Percentiles rank a stretch among this genome's conserved stretches.
Conservation (phyloP, 2,113 vertebrate species). For the Entomyzon cyanotis region DNA sequence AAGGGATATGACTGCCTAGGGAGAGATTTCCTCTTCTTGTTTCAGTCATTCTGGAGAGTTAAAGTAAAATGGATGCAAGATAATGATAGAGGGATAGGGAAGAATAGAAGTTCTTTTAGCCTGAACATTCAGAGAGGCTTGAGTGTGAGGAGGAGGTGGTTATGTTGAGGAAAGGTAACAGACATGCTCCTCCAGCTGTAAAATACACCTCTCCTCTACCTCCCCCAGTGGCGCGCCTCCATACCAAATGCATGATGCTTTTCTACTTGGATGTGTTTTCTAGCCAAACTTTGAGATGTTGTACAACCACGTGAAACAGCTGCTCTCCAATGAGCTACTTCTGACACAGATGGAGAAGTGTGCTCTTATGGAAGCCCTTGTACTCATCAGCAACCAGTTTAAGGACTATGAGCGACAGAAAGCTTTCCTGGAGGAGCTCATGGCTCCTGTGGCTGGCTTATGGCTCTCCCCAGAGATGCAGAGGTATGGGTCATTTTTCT, state of each 20-base stretch:
- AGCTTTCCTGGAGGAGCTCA: conserved; percentile 88
- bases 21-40: neutral
- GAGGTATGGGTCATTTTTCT: conserved; percentile 69
- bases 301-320: conserved; percentile 87
- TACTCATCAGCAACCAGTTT: conserved; percentile 96
- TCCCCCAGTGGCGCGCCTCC: neutral
- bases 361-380: conserved; percentile 91
- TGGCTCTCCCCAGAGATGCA: conserved; percentile 93
- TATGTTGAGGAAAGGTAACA: neutral
- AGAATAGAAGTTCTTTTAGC: neutral
- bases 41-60: neutral
- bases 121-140: neutral
- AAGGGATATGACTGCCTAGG: neutral
- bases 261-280: conserved; percentile 22
- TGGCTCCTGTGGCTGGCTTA: conserved; percentile 82
- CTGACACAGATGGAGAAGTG: conserved; percentile 92
- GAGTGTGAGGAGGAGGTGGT: neutral
- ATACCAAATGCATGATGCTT: neutral
- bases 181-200: neutral
- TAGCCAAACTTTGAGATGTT: conserved; percentile 94
- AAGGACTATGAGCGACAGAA: conserved; percentile 92
- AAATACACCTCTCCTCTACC: neutral
- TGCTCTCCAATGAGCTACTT: conserved; percentile 82
- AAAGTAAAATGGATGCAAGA: neutral
- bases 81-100: neutral